phyloP scores from a whole-genome alignment of 1,140 invertebrate genomes.

The Dendroctonus valens region DNA sequence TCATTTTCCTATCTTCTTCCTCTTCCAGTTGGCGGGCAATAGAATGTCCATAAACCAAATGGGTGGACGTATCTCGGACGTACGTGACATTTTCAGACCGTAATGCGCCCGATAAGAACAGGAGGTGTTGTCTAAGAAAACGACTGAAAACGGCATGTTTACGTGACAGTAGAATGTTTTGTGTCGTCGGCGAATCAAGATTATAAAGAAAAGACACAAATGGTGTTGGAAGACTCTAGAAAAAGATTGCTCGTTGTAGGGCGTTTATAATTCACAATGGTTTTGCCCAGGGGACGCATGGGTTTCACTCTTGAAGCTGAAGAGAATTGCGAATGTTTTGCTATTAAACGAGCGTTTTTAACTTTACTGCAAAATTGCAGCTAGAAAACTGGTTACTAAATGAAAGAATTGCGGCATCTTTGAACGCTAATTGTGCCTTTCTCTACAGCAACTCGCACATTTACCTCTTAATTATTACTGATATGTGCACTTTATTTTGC shows the following conservation, averaged over 20 bases:
- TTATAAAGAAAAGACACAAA: conserved; percentile 26
- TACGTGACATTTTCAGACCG: conserved; percentile 32
- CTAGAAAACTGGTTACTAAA: no score
- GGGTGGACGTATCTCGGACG: conserved; percentile 22
- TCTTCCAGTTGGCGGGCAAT: background rate
- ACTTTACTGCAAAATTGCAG: no score
- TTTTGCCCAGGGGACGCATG: no score
- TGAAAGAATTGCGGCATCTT: no score
- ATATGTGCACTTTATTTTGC: no score
- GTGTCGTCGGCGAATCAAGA: conserved; percentile 30
- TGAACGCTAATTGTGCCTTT: no score
- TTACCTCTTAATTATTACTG: no score
- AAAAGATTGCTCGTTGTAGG: conserved; percentile 12
- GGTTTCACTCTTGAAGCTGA: no score
- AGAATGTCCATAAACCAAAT: conserved; percentile 16
- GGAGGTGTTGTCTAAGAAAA: conserved; percentile 28
- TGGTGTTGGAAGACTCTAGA: conserved; percentile 19
- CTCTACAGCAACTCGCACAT: no score
- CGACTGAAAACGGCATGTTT: conserved; percentile 26
- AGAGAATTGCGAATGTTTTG: no score
- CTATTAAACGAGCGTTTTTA: no score
- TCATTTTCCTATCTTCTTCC: no score
- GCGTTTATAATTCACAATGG: conserved; percentile 12
- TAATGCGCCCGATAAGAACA: conserved; percentile 32
- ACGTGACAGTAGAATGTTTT: conserved; percentile 33